These are phyloP conservation scores for Tauraco erythrolophus DNA, from an alignment of 2,113 vertebrate genomes.

Conservation along the genomic window DNA sequence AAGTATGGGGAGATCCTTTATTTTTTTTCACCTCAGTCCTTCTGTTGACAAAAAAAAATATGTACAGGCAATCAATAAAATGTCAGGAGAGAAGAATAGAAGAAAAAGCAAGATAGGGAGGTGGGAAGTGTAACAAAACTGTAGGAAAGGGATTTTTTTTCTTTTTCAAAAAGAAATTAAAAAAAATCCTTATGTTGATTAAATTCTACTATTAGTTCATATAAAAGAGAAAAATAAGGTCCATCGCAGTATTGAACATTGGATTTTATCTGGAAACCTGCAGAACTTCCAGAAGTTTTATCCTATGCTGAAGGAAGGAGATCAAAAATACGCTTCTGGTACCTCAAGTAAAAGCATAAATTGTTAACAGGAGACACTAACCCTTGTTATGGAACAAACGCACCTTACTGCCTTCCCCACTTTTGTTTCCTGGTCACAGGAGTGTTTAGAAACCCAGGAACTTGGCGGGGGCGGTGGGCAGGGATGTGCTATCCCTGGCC, in stretches of 20 bases:
- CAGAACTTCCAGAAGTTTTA: not conserved
- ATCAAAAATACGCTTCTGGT: not conserved
- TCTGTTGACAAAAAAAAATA: not conserved
- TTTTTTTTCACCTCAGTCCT: fast-evolving
- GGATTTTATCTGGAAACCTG: not conserved
- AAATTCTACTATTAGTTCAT: not conserved
- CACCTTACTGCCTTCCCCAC: not conserved
- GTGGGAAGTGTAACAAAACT: not conserved
- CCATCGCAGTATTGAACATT: fast-evolving
- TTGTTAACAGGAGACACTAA: not conserved
- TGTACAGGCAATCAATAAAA: not conserved
- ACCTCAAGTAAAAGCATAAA: not conserved
- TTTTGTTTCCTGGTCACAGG: not conserved
- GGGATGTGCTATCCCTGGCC: not conserved
- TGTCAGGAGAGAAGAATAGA: not conserved
- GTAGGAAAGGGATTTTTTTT: not conserved
- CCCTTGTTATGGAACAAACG: fast-evolving
- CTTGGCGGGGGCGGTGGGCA: not conserved
- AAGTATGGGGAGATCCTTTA: not conserved
- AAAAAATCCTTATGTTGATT: not conserved
- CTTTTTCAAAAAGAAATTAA: not conserved
- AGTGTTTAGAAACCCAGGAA: not conserved
- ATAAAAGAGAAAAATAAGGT: not conserved
- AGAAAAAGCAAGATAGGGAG: not conserved
- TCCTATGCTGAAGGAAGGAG: not conserved